Conservation (phyloP, 1,140 invertebrate genomes). For the Caerostris darwini region DNA sequence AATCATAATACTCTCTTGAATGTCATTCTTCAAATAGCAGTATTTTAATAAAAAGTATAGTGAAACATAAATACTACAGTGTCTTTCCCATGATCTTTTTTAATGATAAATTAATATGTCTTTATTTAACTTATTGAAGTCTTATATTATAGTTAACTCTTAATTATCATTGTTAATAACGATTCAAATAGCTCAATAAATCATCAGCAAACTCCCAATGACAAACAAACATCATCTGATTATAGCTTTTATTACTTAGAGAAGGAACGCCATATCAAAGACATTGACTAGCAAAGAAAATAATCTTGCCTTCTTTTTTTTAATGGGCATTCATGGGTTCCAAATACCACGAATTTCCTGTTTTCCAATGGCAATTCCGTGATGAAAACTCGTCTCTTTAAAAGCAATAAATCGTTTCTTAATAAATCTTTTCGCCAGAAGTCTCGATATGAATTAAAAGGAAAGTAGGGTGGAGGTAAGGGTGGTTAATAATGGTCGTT, state of each 20-base stretch:
- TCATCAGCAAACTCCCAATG: background rate
- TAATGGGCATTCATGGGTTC: slow-evolving; percentile 3
- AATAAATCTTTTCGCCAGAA: slow-evolving; percentile 72
- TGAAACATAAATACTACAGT: too few relatives aligned
- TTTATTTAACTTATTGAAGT: too few relatives aligned
- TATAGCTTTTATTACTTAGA: slow-evolving; percentile 18
- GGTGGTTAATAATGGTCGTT: slow-evolving; percentile 36
- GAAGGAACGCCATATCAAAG: background rate
- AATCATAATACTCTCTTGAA: too few relatives aligned
- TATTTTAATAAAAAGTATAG: too few relatives aligned
- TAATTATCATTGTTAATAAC: background rate
- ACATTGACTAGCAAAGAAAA: background rate
- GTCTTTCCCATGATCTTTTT: too few relatives aligned
- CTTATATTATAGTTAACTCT: background rate
- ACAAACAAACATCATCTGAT: slow-evolving; percentile 16
- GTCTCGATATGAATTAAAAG: slow-evolving; percentile 73
- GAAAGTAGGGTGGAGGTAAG: background rate
- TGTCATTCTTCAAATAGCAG: too few relatives aligned
- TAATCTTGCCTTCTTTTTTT: background rate
- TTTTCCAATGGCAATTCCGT: slow-evolving; percentile 50
- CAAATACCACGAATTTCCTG: background rate
- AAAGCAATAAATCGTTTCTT: slow-evolving; percentile 70
- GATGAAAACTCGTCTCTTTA: slow-evolving; percentile 24
- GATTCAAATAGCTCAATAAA: slow-evolving; percentile 23
- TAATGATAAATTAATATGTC: too few relatives aligned